Evolutionary conservation across 1,140 invertebrate species (phyloP).

Genomic region (Hermetia illucens): DNA sequence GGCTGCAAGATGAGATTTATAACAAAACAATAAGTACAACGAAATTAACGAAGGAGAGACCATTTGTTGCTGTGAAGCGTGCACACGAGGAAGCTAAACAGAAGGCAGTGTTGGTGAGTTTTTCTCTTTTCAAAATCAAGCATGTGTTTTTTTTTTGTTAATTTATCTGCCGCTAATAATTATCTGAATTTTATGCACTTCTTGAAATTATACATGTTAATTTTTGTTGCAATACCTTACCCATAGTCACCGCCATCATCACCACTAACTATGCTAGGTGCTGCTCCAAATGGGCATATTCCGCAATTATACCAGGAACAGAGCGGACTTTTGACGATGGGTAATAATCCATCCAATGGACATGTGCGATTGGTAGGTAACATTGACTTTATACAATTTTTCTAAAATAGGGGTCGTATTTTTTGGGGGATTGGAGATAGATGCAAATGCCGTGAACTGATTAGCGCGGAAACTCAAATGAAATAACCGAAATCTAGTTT

Average conservation of each 20-base stretch:
- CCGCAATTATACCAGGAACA: constrained; percentile 1
- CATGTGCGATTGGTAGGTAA: constrained; percentile 8
- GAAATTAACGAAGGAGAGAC: constrained; percentile 3
- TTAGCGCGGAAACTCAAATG: too few species aligned
- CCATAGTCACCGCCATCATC: constrained; percentile 5
- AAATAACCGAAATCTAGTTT: too few species aligned
- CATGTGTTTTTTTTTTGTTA: not conserved
- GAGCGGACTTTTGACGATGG: constrained; percentile 6
- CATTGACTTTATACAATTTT: too few species aligned
- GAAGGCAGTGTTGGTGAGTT: constrained; percentile 4
- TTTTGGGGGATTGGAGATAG: too few species aligned
- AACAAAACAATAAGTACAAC: constrained; percentile 4
- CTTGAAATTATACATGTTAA: not conserved
- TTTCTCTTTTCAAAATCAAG: not conserved
- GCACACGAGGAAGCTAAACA: constrained; percentile 5
- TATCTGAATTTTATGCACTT: not conserved
- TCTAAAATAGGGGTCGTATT: too few species aligned
- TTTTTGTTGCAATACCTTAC: too few species aligned
- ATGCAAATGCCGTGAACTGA: too few species aligned
- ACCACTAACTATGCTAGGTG: constrained; percentile 5
- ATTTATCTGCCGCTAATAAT: not conserved
- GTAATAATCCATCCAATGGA: constrained; percentile 3
- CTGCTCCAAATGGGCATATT: constrained; percentile 7
- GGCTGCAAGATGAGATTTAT: too few species aligned
- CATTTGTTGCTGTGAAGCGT: constrained; percentile 7